phyloP scores from a whole-genome alignment of 2,888 invertebrate genomes.

The Machimus atricapillus region DNA sequence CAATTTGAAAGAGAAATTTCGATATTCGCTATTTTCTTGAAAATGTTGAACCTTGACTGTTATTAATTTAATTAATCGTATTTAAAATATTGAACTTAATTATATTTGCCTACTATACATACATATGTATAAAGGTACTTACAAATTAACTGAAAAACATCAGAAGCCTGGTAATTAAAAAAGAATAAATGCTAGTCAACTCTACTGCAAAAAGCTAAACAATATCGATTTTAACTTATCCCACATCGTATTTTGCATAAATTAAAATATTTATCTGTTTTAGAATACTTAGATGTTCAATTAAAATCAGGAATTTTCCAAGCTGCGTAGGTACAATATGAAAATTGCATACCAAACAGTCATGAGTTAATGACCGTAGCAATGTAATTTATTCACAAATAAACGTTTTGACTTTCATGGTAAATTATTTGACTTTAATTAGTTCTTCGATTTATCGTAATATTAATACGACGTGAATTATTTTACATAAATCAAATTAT shows the following conservation, averaged over 20 bases:
- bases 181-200: background rate
- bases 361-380: background rate
- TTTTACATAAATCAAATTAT: background rate
- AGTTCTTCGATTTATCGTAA: background rate
- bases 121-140: too few species aligned
- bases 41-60: too few species aligned
- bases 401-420: background rate
- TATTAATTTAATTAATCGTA: too few species aligned
- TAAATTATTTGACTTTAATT: background rate
- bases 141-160: background rate
- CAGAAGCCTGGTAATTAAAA: background rate
- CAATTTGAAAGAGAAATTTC: too few species aligned
- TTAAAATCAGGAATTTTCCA: background rate
- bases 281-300: background rate
- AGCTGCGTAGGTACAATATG: background rate
- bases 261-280: background rate
- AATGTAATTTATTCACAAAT: background rate
- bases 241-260: background rate
- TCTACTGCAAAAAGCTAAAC: background rate
- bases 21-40: too few species aligned
- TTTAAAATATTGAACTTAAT: too few species aligned
- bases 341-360: background rate
- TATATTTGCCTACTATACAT: too few species aligned
- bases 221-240: background rate
- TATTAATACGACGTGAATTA: background rate